Evolutionary conservation across 1,140 invertebrate species (phyloP), one percentile per base, ranked within the genome.

Genomic region (Micrasema minimum): DNA sequence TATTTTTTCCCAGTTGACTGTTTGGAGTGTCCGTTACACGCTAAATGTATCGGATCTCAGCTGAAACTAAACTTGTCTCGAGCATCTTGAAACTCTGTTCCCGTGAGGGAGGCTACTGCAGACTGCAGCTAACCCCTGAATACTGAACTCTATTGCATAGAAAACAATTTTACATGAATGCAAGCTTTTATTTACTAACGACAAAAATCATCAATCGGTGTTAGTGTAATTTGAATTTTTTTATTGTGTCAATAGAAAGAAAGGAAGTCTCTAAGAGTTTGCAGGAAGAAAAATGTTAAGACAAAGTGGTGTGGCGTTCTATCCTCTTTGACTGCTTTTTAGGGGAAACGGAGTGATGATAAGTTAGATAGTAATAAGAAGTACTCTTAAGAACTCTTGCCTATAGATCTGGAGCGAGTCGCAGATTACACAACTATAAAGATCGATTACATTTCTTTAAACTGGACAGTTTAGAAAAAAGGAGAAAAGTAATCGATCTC

Each of bases 11-110:
- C 51, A 35, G 20, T 26, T 7, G 51, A 53, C 51, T 23, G n/a
- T 46, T 46, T 46, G 22, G 31, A 53, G 23, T 53, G 51, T 53
- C 51, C 51, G 51, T 35, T 53, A 53, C 51, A 53, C 51, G 51
- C 23, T 53, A 53, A 53, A 53, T 53, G 23, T 53, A 53, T 53
- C 51, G 51, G 51, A 7, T 31, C 51, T 2, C 26, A 14, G n/a
- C 51, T 23, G 23, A n/a, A 53, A 53, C 51, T 53, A 31, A 53
- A 53, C 51, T 53, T 53, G 51, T 53, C 51, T 53, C 6, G n/a
- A 53, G 12, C 51, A 53, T 53, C 51, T 53, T 53, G 51, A 53
- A 53, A 53, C 26, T 53, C 23, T n/a, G 2, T 16, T 2, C 11
- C 11, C 41, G 3, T 11, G 41, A 11, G 48, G 48, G 11, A 31